Evolutionary conservation across 2,888 invertebrate genomes (phyloP).

Genomic region (Brenthis ino): DNA sequence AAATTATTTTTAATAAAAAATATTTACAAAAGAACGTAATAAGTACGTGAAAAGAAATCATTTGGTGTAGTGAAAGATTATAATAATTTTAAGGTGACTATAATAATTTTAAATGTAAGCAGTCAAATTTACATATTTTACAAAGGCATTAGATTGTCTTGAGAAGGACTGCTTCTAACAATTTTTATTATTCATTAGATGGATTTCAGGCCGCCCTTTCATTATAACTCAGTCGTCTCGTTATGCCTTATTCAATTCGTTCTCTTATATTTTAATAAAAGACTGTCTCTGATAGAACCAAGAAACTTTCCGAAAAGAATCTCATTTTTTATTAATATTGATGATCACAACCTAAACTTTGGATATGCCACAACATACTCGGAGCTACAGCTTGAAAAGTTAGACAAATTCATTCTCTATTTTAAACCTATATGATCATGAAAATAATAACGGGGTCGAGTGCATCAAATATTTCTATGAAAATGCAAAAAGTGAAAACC

Average conservation of each 20-base stretch:
- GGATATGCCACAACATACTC: not conserved
- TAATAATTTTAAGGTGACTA: not conserved
- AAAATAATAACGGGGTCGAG: no score
- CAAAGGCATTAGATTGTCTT: conserved; percentile 50
- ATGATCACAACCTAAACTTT: conserved; percentile 3
- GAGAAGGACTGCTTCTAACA: conserved; percentile 50
- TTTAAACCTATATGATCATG: not conserved
- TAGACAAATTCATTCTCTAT: not conserved
- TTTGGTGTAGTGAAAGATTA: not conserved
- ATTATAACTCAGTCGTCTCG: conserved; percentile 53
- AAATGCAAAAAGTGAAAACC: no score
- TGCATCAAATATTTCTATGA: no score
- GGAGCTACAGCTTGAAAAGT: not conserved
- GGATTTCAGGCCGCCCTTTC: conserved; percentile 61
- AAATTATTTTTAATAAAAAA: no score
- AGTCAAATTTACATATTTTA: conserved; percentile 27
- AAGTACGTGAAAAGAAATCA: not conserved
- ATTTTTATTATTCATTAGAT: conserved; percentile 74
- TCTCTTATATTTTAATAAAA: conserved; percentile 67
- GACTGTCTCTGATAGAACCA: conserved; percentile 44
- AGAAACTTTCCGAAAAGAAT: conserved; percentile 29
- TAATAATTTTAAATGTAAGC: conserved; percentile 13
- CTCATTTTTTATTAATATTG: conserved; percentile 24
- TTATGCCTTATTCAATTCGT: conserved; percentile 66
- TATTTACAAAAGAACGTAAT: no score